Evolutionary conservation across 2,888 invertebrate species (phyloP).

Genomic region (Caenorhabditis sp.): DNA sequence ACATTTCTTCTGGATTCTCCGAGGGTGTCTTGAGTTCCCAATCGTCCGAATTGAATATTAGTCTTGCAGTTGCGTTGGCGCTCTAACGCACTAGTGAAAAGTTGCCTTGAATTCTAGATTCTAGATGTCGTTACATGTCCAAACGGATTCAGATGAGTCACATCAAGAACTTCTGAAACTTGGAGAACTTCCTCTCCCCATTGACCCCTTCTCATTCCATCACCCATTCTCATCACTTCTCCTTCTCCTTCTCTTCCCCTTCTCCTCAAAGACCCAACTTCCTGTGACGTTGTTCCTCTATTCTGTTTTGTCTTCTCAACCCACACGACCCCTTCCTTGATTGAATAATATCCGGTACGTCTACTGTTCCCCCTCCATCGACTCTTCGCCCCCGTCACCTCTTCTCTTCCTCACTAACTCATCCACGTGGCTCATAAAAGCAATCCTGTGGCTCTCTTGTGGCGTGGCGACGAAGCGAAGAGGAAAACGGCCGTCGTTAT

Average conservation of each 20-base stretch:
- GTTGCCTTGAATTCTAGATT: too few relatives aligned
- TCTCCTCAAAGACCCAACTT: neutral
- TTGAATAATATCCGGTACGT: slow-evolving; percentile 13
- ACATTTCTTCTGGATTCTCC: neutral
- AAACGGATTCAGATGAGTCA: too few relatives aligned
- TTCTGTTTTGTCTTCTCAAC: neutral
- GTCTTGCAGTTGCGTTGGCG: too few relatives aligned
- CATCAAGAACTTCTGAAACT: too few relatives aligned
- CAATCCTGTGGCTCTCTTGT: neutral
- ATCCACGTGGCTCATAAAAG: slow-evolving; percentile 26
- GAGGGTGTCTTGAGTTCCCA: too few relatives aligned
- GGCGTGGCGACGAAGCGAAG: too few relatives aligned
- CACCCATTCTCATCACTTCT: neutral
- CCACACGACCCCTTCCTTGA: too few relatives aligned
- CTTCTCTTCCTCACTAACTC: neutral
- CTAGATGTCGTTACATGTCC: too few relatives aligned
- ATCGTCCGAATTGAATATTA: too few relatives aligned
- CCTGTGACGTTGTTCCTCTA: slow-evolving; percentile 19
- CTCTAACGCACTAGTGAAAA: too few relatives aligned
- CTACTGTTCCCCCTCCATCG: slow-evolving; percentile 1
- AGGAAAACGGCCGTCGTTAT: neutral
- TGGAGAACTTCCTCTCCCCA: neutral
- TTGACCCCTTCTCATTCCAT: slow-evolving; percentile 1
- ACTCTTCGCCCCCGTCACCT: too few relatives aligned
- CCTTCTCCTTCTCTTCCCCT: neutral